These are phyloP conservation scores for Eupithecia pulchellata DNA, from an alignment of 2,888 invertebrate genomes.

Conservation along the genomic window DNA sequence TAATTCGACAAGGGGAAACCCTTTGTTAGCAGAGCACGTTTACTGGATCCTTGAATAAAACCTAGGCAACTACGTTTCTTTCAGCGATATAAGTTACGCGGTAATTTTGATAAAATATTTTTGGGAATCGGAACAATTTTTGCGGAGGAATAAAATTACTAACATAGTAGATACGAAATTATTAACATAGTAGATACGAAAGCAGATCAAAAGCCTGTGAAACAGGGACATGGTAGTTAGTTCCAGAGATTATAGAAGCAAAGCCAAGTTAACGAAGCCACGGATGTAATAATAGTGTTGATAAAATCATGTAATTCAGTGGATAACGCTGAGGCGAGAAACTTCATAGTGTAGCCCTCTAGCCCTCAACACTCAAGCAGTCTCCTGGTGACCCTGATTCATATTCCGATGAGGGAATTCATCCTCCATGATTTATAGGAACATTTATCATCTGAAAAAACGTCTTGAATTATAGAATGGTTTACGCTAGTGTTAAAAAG, in stretches of 20 bases:
- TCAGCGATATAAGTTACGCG: background rate
- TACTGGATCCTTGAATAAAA: background rate
- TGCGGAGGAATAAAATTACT: no score
- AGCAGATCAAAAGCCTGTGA: no score
- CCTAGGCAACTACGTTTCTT: background rate
- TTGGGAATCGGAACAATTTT: background rate
- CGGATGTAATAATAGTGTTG: background rate
- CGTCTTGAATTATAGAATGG: slow-evolving; percentile 5
- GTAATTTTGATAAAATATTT: background rate
- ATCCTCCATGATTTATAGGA: background rate
- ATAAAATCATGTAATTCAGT: slow-evolving; percentile 7
- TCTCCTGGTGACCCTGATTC: slow-evolving; percentile 8
- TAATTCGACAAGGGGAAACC: background rate
- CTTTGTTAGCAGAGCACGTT: background rate
- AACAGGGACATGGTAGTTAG: no score
- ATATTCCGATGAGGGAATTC: slow-evolving; percentile 12
- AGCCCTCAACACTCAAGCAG: background rate
- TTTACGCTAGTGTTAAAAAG: background rate
- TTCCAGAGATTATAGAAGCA: no score
- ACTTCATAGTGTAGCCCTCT: slow-evolving; percentile 3
- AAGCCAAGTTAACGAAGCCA: background rate
- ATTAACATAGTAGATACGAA: background rate
- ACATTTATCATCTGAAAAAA: slow-evolving; percentile 14
- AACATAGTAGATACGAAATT: no score
- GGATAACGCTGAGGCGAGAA: slow-evolving; percentile 1